These are phyloP conservation scores for Homalodisca vitripennis DNA, from an alignment of 1,140 invertebrate species.

Conservation along the genomic window DNA sequence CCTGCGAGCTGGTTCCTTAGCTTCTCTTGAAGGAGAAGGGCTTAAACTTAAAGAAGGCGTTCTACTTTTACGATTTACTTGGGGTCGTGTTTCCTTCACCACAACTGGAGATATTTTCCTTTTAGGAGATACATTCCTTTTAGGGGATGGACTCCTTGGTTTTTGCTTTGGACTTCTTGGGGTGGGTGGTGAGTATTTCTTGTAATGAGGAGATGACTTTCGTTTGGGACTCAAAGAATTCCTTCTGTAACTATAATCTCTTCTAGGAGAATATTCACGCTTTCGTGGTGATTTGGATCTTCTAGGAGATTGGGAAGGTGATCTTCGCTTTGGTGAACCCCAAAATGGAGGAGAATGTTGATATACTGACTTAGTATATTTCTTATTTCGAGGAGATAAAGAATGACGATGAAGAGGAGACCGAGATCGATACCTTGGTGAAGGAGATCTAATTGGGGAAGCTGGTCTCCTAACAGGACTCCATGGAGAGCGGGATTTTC, in stretches of 20 bases:
- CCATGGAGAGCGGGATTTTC: slow-evolving; percentile 7
- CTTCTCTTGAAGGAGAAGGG: slow-evolving; percentile 25
- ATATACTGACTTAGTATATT: not conserved
- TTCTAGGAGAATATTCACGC: not conserved
- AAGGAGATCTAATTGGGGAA: not conserved
- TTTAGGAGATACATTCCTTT: not conserved
- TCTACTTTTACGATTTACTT: slow-evolving; percentile 6
- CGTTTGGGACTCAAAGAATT: not conserved
- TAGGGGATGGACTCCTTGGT: slow-evolving; percentile 5
- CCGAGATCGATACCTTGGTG: not conserved
- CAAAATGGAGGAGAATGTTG: not conserved
- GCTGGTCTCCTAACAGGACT: not conserved
- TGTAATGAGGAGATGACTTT: not conserved
- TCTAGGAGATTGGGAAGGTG: not conserved
- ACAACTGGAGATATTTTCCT: not conserved
- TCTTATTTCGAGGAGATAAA: not conserved
- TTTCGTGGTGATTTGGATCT: not conserved
- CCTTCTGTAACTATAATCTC: slow-evolving; percentile 1
- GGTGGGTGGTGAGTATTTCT: slow-evolving; percentile 19
- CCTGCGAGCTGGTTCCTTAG: slow-evolving; percentile 3
- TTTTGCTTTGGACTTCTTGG: slow-evolving; percentile 21
- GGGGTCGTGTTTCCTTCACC: not conserved
- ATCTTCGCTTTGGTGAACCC: not conserved
- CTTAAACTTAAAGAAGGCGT: slow-evolving; percentile 28
- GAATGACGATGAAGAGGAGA: not conserved